Base-by-base conservation (phyloP, 2,888 invertebrate genomes). In the Corbicula japonica region DNA sequence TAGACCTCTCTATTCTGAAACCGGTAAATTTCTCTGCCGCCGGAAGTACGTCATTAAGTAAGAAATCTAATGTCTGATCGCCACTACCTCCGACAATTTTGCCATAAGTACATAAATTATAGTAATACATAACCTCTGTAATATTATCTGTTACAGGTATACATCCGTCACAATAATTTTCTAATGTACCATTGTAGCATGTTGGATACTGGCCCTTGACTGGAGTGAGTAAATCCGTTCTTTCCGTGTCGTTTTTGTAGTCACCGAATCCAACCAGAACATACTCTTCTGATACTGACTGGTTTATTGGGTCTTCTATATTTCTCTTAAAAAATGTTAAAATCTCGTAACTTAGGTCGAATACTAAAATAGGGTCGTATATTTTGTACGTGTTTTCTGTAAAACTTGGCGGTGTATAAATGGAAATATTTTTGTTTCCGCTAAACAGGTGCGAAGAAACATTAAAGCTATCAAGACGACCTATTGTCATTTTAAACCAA, bases 361-460 rank as follows among this genome's bases (percentile, higher is more conserved):
- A 73, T 1, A 26, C 65, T 4, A 74, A 15, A 2, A 74, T 23
- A 10, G 44, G 34, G 1, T 65, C 62, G 28, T 77, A 77, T 15
- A 35, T 44, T 34, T 77, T 77, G 46, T 62, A 72, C 1, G 38
- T 30, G 30, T 72, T 77, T 69, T 77, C 77, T 18, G 54, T 10
- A 58, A 72, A 77, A 56, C 76, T 76, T 38, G 76, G 76, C 15
- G 76, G 76, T 34, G 38, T 52, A 34, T 71, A 76, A 0, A 71
- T 6, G 1, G 34, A 5, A 38, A 76, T 44, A 26, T 34, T 30
- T 12, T 66, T 62, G 3, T 38, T 21, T 35, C 30, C 34, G 0
- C 71, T 71, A 10, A 76, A 50, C 18, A 60, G 28, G 2, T 32
- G 18, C 2, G 75, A 75, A 18, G n/a, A 8, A 12, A 68, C 28